These are phyloP conservation scores for Steatornis caripensis DNA, from an alignment of 2,113 vertebrate genomes.

Conservation along the genomic window DNA sequence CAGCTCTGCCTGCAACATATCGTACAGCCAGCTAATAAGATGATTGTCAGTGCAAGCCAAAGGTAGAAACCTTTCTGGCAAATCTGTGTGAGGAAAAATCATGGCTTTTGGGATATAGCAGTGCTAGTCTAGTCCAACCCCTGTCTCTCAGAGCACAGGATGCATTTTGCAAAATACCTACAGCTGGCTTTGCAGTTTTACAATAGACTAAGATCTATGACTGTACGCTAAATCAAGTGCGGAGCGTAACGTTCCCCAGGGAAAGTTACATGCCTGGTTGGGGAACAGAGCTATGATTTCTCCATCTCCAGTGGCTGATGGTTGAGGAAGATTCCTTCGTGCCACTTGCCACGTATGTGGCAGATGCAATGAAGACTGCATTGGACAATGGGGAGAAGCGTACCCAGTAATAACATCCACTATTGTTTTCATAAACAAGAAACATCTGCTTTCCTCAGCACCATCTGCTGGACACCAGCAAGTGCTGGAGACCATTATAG, in stretches of 20 bases:
- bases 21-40: not conserved
- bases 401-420: not conserved
- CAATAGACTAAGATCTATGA: not conserved
- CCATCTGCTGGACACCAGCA: not conserved
- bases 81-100: not conserved
- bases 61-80: not conserved
- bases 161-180: not conserved
- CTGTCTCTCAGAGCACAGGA: not conserved
- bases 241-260: not conserved
- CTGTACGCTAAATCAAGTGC: not conserved
- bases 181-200: not conserved
- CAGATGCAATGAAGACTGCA: not conserved
- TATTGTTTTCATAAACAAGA: not conserved
- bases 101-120: not conserved
- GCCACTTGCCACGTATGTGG: not conserved
- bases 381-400: not conserved
- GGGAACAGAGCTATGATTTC: not conserved
- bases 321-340: not conserved
- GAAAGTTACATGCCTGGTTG: not conserved
- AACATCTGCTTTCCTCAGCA: not conserved
- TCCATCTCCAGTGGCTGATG: not conserved
- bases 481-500: not conserved
- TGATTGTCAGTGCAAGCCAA: not conserved
- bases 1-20: not conserved
- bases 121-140: not conserved